Base-by-base conservation (phyloP, 1,140 invertebrate genomes). In the Anoplophora glabripennis region DNA sequence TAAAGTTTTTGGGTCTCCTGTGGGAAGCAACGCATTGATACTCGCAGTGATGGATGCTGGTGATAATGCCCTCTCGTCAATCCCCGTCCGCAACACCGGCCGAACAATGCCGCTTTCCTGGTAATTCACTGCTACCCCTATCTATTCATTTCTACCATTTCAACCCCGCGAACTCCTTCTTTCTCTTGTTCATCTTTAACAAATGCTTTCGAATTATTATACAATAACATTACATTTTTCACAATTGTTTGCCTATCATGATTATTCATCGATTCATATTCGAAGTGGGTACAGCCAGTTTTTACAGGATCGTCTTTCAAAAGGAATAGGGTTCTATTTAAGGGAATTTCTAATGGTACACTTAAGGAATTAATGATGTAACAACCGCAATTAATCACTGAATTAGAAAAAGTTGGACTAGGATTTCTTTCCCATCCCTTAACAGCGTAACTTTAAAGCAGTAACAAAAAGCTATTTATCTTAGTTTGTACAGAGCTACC, bases 51-150 rank as follows among this genome's bases (percentile, higher is more conserved):
- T 74, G 71, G 71, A 76, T 76, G 72, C 61, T 59, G 63, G 75
- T 69, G 75, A 76, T 76, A 76, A 76, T 75, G 71, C 71, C 69
- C 71, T 68, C 68, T 75, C 75, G 73, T 76, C 74, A 76, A 76
- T 76, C 69, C 75, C 70, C 72, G 74, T 76, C 75, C 71, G 68
- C 69, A 72, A 66, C 72, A 72, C 66, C 67, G 67, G 67, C 66
- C 70, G 72, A 71, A 72, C 73, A 74, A 74, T 74, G 71, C 72
- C 70, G 65, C 57, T 64, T 65, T 62, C 65, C 71, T 69, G 65
- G 64, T 72, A 71, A 70, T 70, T 70, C 71, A 70, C 69, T 70
- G 61, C 66, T 69, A 65, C 69, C 69, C 71, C 71, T 71, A 71
- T 73, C 70, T 72, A 73, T 73, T 72, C 68, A 73, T 72, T 68